Conservation (phyloP, 2,888 invertebrate species). For the Eulithis testata region DNA sequence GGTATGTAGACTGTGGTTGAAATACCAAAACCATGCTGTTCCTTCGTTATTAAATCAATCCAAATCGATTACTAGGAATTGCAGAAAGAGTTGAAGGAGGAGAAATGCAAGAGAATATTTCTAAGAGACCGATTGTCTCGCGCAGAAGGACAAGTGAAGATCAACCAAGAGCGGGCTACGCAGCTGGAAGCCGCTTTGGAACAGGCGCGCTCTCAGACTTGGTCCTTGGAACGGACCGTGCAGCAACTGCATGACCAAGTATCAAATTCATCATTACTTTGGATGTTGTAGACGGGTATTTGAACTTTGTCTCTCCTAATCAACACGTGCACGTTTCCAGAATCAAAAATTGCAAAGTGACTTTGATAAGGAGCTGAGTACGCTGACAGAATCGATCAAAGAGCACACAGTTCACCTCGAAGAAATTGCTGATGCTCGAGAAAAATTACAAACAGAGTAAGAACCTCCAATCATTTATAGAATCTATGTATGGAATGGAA, state of each 20-base stretch:
- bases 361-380: conserved; percentile 65
- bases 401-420: conserved; percentile 68
- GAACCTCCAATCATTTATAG: too few species aligned
- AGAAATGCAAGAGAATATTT: conserved; percentile 57
- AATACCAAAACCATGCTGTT: not conserved
- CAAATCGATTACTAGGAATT: conserved; percentile 56
- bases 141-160: conserved; percentile 65
- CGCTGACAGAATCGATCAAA: conserved; percentile 65
- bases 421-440: conserved; percentile 68
- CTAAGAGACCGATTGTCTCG: conserved; percentile 59
- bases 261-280: not conserved
- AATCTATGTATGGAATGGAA: too few species aligned
- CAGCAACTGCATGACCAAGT: conserved; percentile 69
- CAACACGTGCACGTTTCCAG: conserved; percentile 46
- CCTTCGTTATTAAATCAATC: not conserved
- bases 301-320: not conserved
- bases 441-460: conserved; percentile 71
- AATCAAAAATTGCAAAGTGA: conserved; percentile 64
- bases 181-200: conserved; percentile 65
- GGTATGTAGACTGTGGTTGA: not conserved
- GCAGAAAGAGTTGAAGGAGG: conserved; percentile 70
- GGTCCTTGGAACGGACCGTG: conserved; percentile 60
- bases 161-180: conserved; percentile 53
- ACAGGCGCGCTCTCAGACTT: conserved; percentile 55
- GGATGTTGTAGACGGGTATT: not conserved